phyloP scores from a whole-genome alignment of 2,113 vertebrate genomes.

The Psilopsiagon aurifrons region DNA sequence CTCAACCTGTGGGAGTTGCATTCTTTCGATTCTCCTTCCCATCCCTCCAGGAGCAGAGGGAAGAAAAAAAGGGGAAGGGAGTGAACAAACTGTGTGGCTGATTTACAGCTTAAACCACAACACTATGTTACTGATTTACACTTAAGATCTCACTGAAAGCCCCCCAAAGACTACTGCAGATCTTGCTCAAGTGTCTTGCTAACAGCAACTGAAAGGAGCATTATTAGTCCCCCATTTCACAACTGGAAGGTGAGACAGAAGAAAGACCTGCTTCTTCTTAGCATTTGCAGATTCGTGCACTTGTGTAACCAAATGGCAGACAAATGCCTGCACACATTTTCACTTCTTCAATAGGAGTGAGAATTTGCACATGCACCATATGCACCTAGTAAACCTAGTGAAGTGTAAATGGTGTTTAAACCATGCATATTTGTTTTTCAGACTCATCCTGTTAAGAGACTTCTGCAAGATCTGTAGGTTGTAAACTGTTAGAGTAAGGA shows the following conservation, averaged over 20 bases:
- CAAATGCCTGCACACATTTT: conserved; percentile 14
- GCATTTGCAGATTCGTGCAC: background rate
- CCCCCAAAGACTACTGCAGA: background rate
- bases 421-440: background rate
- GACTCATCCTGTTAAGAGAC: background rate
- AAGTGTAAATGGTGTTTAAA: background rate
- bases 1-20: too few species aligned
- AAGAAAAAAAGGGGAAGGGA: too few species aligned
- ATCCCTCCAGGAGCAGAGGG: too few species aligned
- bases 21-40: too few species aligned
- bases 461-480: background rate
- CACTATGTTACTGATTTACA: background rate
- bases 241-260: background rate
- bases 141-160: background rate
- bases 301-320: conserved; percentile 27
- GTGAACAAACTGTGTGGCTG: too few species aligned
- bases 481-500: background rate
- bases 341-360: background rate
- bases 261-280: background rate
- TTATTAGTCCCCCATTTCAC: background rate
- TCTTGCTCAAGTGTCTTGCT: background rate
- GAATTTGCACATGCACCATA: background rate
- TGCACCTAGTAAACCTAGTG: background rate
- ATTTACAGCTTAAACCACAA: too few species aligned
- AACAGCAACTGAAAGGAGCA: background rate